Evolutionary conservation across 1,140 invertebrate genomes (phyloP).

Genomic region (Muscidifurax raptorellus): DNA sequence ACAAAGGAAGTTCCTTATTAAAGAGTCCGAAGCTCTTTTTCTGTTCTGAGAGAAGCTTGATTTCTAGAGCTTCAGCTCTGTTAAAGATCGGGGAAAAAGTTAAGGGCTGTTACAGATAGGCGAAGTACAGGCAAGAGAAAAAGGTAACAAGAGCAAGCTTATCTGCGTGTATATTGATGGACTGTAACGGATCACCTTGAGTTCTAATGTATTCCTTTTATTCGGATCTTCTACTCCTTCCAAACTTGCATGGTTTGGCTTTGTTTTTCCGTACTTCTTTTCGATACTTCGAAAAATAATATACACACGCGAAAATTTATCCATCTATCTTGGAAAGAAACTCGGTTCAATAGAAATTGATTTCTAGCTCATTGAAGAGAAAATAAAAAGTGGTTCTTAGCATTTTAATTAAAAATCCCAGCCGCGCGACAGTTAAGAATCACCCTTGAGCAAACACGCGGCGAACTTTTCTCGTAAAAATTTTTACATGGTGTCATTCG

Average conservation of each 20-base stretch:
- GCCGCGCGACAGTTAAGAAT: constrained; percentile 3
- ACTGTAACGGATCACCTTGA: not conserved
- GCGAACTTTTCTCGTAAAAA: constrained; percentile 35
- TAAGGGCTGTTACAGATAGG: too few species aligned
- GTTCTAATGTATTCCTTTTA: not conserved
- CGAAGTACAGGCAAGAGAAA: not conserved
- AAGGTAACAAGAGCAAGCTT: not conserved
- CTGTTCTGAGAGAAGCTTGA: not conserved
- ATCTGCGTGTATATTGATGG: not conserved
- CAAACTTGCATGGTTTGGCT: not conserved
- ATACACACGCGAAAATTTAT: too few species aligned
- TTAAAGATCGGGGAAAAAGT: not conserved
- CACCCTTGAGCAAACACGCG: not conserved
- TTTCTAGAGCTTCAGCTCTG: not conserved
- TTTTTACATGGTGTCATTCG: constrained; percentile 37
- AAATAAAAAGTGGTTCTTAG: not conserved
- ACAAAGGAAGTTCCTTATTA: not conserved
- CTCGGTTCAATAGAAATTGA: too few species aligned
- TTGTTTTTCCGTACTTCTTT: too few species aligned
- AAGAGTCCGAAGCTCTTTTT: not conserved
- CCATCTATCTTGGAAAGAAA: too few species aligned
- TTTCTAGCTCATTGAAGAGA: not conserved
- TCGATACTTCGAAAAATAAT: too few species aligned
- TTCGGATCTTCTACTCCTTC: not conserved
- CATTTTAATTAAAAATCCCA: constrained; percentile 3